Base-by-base conservation (phyloP, 1,140 invertebrate species). In the Drosophila pectinifera region DNA sequence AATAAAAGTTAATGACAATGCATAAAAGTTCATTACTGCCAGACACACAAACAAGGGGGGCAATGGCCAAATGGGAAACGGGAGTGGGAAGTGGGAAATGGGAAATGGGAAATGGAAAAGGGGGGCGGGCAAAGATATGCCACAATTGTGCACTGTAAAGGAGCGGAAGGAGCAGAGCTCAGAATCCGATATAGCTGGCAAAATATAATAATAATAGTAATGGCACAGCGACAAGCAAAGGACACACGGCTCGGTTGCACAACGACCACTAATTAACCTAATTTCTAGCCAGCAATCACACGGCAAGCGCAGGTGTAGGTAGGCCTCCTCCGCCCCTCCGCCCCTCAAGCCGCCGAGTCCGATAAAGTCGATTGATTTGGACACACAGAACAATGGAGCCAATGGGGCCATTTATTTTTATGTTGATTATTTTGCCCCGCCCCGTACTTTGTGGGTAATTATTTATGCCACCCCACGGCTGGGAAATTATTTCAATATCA, bases 1-100 rank as follows among this genome's bases (percentile, higher is more conserved):
- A 86, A 86, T 88, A 84, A 88, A 88, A 89, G 84, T 89, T 88
- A 88, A 88, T 88, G 83, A 88, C 83, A 89, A 77, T 89, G 83
- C 83, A 88, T 88, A 89, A 88, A 88, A 88, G 83, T 89, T 88
- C 83, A 89, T 88, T 88, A 88, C 79, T 69, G 75, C 61, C 80
- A 82, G 73, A 77, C 51, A 57, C 73, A 76, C 61, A 65, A 61
- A 73, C 58, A 80, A 68, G 20, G 36, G 43, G 14, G 20, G 49
- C 20, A 34, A 61, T 56, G 24, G 46, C 10, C 54, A 56, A 41
- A 38, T 16, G 18, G 46, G 49, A 42, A 54, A 7, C 34, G 56
- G 22, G 38, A 36, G 26, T 42, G 46, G 11, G 28, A 3, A 8
- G 3, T n/a, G n/a, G n/a, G n/a, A 42, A 54, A 7, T 39, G 56